Conservation (phyloP, 1,140 invertebrate species). For the Onthophagus taurus region DNA sequence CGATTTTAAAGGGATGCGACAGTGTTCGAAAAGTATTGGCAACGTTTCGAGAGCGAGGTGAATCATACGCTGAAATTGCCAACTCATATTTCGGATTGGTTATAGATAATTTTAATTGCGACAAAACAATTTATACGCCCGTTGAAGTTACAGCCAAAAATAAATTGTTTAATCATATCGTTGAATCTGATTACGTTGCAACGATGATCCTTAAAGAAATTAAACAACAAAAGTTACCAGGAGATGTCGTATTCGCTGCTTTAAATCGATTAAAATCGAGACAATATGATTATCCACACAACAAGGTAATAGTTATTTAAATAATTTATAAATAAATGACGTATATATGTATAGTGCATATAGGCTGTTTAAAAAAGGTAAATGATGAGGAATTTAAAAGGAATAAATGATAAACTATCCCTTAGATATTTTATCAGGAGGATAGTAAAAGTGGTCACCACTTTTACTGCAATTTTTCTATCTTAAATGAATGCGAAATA, state of each 20-base stretch:
- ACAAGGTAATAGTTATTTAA: conserved; percentile 51
- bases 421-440: no score
- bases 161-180: conserved; percentile 95
- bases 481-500: no score
- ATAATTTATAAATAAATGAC: background rate
- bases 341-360: no score
- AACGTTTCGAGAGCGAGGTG: conserved; percentile 70
- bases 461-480: no score
- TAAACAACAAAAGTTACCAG: conserved; percentile 88
- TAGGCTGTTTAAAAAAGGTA: no score
- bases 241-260: conserved; percentile 99
- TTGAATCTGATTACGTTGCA: conserved; percentile 93
- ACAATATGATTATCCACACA: conserved; percentile 82
- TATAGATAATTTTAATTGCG: conserved; percentile 96
- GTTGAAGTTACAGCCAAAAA: conserved; percentile 98
- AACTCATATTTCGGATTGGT: conserved; percentile 90
- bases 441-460: no score
- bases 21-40: conserved; percentile 93
- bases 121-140: conserved; percentile 94
- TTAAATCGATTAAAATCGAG: conserved; percentile 90
- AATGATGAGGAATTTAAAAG: no score
- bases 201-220: conserved; percentile 97
- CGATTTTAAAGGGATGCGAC: conserved; percentile 91
- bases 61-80: conserved; percentile 70
- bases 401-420: no score